These are phyloP conservation scores for Drosophila busckii DNA, from an alignment of 1,140 invertebrate genomes.

Conservation along the genomic window DNA sequence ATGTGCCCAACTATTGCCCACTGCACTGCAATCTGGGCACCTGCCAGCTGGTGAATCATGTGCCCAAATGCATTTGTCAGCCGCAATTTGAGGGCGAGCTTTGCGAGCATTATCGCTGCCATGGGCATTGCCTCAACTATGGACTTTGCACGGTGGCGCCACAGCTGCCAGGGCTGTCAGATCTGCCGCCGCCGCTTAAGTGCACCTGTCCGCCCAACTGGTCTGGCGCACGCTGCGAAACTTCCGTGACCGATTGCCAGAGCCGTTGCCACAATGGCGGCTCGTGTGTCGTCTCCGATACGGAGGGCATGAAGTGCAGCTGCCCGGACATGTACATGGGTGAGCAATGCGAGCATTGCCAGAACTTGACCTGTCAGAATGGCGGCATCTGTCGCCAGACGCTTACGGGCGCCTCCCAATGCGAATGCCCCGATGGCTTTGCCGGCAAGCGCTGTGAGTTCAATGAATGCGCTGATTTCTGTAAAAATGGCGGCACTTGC, in stretches of 20 bases:
- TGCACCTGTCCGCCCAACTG: conserved; percentile 84
- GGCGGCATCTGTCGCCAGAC: conserved; percentile 76
- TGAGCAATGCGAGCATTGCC: conserved; percentile 75
- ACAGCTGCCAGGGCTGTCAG: conserved; percentile 49
- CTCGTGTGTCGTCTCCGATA: conserved; percentile 56
- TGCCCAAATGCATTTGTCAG: conserved; percentile 82
- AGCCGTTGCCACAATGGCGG: conserved; percentile 76
- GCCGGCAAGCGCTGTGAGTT: conserved; percentile 72
- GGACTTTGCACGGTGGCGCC: conserved; percentile 81
- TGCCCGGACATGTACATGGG: conserved; percentile 68
- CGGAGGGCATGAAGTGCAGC: conserved; percentile 69
- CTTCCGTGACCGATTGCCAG: conserved; percentile 80
- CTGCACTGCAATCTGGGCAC: conserved; percentile 80
- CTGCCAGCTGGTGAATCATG: conserved; percentile 80
- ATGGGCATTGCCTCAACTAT: conserved; percentile 83
- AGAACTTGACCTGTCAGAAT: conserved; percentile 70
- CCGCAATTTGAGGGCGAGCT: conserved; percentile 82
- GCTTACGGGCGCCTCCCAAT: conserved; percentile 78
- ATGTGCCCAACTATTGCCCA: conserved; percentile 76
- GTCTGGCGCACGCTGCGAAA: conserved; percentile 85
- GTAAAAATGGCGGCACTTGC: conserved; percentile 81
- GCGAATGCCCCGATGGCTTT: conserved; percentile 80
- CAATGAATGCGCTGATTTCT: conserved; percentile 79
- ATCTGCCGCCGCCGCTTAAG: conserved; percentile 69
- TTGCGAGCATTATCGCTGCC: conserved; percentile 84